phyloP scores from a whole-genome alignment of 1,140 invertebrate genomes.

The Teleopsis dalmanni region DNA sequence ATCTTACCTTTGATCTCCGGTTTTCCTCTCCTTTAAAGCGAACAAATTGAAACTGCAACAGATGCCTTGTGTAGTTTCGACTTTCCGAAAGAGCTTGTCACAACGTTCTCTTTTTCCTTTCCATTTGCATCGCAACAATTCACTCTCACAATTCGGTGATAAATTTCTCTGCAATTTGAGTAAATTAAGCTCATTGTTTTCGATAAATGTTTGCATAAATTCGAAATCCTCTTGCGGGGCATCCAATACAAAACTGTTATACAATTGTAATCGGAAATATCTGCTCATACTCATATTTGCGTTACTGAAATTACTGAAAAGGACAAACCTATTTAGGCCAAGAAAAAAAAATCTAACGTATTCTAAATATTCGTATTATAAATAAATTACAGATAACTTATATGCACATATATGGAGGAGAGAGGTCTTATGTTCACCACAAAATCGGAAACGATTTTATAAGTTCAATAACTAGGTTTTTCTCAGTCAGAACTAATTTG shows the following conservation, averaged over 20 bases:
- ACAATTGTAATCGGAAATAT: background rate
- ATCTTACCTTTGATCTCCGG: conserved; percentile 4
- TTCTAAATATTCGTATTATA: too few relatives aligned
- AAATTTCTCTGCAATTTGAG: conserved; percentile 31
- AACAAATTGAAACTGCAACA: conserved; percentile 59
- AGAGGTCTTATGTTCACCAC: too few relatives aligned
- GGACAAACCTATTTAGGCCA: too few relatives aligned
- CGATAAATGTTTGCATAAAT: conserved; percentile 20
- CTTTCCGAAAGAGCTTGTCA: conserved; percentile 46
- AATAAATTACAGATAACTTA: too few relatives aligned
- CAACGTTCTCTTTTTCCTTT: conserved; percentile 50
- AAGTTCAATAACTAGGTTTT: too few relatives aligned
- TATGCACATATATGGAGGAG: too few relatives aligned
- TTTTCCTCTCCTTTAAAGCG: conserved; percentile 20
- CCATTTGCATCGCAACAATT: conserved; percentile 55
- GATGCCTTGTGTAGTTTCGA: conserved; percentile 47
- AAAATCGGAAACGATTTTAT: too few relatives aligned
- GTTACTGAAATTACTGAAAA: too few relatives aligned
- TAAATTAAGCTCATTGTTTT: conserved; percentile 31
- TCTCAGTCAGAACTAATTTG: too few relatives aligned
- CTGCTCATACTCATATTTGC: too few relatives aligned
- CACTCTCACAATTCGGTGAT: conserved; percentile 46
- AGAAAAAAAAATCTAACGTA: too few relatives aligned
- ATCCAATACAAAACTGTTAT: background rate
- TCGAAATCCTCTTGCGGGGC: background rate